phyloP scores from a whole-genome alignment of 2,888 invertebrate species.

The Pterobdella sp. region DNA sequence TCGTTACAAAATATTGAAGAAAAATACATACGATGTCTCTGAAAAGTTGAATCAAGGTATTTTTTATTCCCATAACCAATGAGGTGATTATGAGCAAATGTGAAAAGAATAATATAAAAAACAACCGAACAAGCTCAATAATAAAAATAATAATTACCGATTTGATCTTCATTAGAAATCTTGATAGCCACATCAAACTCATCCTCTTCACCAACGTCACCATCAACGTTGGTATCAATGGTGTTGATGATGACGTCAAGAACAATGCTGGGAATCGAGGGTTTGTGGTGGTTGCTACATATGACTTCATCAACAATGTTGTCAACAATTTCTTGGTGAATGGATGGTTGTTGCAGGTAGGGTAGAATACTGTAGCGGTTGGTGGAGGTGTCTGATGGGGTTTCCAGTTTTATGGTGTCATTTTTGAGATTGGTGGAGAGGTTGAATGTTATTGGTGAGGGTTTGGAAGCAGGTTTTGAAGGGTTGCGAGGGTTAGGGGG shows the following conservation, averaged over 20 bases:
- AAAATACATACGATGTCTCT: too few relatives aligned
- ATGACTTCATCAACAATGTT: constrained; percentile 22
- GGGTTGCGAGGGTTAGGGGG: neutral
- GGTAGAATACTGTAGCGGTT: neutral
- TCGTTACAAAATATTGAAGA: too few relatives aligned
- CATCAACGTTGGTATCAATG: constrained; percentile 10
- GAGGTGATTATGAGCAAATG: too few relatives aligned
- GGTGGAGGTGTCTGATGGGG: too few relatives aligned
- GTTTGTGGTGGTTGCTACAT: neutral
- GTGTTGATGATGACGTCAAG: constrained; percentile 21
- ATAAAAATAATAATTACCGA: too few relatives aligned
- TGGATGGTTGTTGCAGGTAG: neutral
- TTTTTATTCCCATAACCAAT: too few relatives aligned
- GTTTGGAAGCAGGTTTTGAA: neutral
- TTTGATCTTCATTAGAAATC: neutral
- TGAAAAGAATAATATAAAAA: too few relatives aligned
- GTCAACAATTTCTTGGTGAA: neutral
- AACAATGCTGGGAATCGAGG: constrained; percentile 20
- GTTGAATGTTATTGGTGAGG: neutral
- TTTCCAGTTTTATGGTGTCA: too few relatives aligned
- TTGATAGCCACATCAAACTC: neutral
- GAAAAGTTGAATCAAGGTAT: too few relatives aligned
- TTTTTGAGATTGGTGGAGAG: too few relatives aligned
- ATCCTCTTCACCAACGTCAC: neutral
- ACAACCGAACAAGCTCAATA: too few relatives aligned